These are phyloP conservation scores for Entelurus aequoreus DNA, from an alignment of 2,113 vertebrate genomes.

Conservation along the genomic window DNA sequence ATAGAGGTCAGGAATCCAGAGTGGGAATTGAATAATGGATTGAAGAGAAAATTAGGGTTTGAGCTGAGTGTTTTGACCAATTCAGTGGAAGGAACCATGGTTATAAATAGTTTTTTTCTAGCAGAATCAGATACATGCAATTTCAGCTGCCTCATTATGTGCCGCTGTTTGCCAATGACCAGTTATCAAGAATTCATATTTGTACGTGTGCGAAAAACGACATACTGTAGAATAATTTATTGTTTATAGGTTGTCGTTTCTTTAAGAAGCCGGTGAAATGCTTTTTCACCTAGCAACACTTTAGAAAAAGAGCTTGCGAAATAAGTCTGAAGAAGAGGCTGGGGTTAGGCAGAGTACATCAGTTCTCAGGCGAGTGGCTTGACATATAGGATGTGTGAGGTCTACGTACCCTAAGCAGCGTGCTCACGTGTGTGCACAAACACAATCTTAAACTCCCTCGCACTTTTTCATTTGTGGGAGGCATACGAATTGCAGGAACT, in stretches of 20 bases:
- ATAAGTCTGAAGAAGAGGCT: slow-evolving; percentile 20
- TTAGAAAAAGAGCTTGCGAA: slow-evolving; percentile 6
- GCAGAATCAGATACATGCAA: slow-evolving; percentile 22
- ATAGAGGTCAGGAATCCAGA: slow-evolving; percentile 49
- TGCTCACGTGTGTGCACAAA: slow-evolving; percentile 16
- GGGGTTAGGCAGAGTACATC: slow-evolving; percentile 1
- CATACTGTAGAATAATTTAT: background rate
- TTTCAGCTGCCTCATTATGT: slow-evolving; percentile 41
- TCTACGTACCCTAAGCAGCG: slow-evolving; percentile 44
- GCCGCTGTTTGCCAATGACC: background rate
- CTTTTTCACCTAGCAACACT: slow-evolving; percentile 34
- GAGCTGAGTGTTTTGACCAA: slow-evolving; percentile 49
- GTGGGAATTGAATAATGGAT: slow-evolving; percentile 71
- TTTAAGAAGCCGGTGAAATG: slow-evolving; percentile 27
- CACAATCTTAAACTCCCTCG: slow-evolving; percentile 29
- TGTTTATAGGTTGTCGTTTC: slow-evolving; percentile 8
- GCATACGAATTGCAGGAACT: slow-evolving; percentile 43
- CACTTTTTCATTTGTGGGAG: slow-evolving; percentile 40
- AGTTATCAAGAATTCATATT: no score
- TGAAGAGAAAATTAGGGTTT: slow-evolving; percentile 63
- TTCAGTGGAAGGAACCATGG: slow-evolving; percentile 38
- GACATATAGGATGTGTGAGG: slow-evolving; percentile 69
- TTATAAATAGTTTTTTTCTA: slow-evolving; percentile 45
- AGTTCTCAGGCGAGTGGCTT: slow-evolving; percentile 73
- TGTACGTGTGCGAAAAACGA: background rate